A percentile compares a stretch with the other conserved stretches of the same genome.
Conservation (phyloP, 2,113 vertebrate genomes). For the Mellivora capensis region DNA sequence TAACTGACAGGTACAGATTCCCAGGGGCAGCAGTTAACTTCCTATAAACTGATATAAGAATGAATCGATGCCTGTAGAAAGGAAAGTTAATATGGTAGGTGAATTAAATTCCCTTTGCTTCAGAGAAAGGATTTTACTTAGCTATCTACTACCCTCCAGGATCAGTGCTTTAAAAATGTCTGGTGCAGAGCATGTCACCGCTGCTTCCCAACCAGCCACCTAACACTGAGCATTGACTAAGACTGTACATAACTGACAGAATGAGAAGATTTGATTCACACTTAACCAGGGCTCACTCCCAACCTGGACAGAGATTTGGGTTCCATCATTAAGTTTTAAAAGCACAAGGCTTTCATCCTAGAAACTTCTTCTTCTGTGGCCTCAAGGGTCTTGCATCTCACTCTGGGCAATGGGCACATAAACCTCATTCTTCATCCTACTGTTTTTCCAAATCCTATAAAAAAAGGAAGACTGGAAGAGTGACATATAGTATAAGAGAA, state of each 20-base stretch:
- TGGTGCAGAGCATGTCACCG: background rate
- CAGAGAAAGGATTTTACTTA: background rate
- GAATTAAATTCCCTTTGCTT: slow-evolving; percentile 29
- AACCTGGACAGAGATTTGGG: background rate
- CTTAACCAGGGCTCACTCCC: background rate
- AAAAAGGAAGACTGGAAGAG: background rate
- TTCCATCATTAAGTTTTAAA: background rate
- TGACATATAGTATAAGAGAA: slow-evolving; percentile 1
- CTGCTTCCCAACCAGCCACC: background rate
- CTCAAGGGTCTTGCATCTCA: background rate
- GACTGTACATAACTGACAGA: background rate
- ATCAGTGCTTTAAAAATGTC: background rate
- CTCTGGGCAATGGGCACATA: background rate
- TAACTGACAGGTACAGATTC: slow-evolving; percentile 24
- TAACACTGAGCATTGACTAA: background rate
- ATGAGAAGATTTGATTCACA: background rate
- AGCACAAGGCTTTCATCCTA: background rate
- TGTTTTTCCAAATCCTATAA: background rate
- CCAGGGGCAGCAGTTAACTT: background rate
- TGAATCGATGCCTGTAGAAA: background rate
- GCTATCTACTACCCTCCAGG: background rate
- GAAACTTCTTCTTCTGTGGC: background rate
- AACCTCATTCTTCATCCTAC: background rate
- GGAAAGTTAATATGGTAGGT: slow-evolving; percentile 27
- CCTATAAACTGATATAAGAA: background rate